Evolutionary conservation across 2,888 invertebrate genomes (phyloP), one percentile per base, ranked within the genome.

Genomic region (Ctenicera cuprea): DNA sequence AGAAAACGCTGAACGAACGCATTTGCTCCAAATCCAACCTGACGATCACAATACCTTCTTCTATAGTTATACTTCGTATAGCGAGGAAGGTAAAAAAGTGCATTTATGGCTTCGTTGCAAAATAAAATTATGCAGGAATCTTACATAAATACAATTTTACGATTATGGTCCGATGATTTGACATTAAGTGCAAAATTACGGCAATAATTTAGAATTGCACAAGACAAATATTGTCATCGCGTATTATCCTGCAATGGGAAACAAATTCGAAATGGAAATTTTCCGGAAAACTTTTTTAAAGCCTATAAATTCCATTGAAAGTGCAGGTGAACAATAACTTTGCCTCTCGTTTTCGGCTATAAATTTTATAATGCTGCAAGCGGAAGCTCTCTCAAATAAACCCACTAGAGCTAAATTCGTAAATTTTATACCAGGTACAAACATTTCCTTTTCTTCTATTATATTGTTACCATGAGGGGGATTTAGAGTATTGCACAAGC

Each of bases 291-390:
- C 59, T 62, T 50, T 67, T 22, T 38, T 67, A 67, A 50, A 26
- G 63, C 52, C 9, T 38, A 43, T 70, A 70, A 70, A 54, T 63
- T 50, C 70, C 30, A 30, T 45, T 43, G 70, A 70, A 70, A 54
- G 63, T 50, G 54, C 38, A 64, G 26, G 43, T 70, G 63, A 63
- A 52, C 54, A 43, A 43, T 64, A 70, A 70, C 63, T 70, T 52
- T 63, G 64, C 59, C 26, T 59, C 38, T 68, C 37, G 61, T 50
- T 33, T 61, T 69, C 30, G 33, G 70, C 57, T 33, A 64, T 70
- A 70, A 70, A 70, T 63, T 70, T 45, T 50, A 59, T 62, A 69
- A 48, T 30, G 30, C 50, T 61, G 50, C 43, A 45, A 67, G 59
- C 54, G 54, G 18, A 30, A 9, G 9, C 33, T 54, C 54, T 54